Evolutionary conservation across 2,113 vertebrate genomes (phyloP).

Genomic region (Ictalurus punctatus): DNA sequence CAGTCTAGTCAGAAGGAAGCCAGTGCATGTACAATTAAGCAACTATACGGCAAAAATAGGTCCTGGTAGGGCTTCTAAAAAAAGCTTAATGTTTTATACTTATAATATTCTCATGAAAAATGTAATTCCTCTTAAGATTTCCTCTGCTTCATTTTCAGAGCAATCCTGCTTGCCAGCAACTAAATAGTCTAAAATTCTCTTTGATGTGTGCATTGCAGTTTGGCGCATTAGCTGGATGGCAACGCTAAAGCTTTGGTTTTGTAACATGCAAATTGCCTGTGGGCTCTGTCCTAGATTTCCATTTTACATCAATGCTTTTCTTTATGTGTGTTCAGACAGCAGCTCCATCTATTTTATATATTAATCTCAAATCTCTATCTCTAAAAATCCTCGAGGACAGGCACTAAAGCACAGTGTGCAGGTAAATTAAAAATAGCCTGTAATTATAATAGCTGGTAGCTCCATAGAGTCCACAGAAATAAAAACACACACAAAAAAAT

Average conservation of each 20-base stretch:
- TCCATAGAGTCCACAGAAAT: background rate
- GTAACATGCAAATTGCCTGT: constrained; percentile 28
- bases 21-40: constrained; percentile 65
- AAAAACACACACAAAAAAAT: background rate
- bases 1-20: constrained; percentile 69
- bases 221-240: constrained; percentile 5
- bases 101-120: constrained; percentile 50
- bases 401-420: background rate
- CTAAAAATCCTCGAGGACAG: background rate
- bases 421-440: background rate
- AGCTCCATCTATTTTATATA: background rate
- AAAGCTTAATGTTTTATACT: constrained; percentile 34
- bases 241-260: constrained; percentile 16
- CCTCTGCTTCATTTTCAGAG: background rate
- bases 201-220: constrained; percentile 39
- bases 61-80: constrained; percentile 69
- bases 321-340: background rate
- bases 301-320: constrained; percentile 2
- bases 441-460: background rate
- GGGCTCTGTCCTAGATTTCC: constrained; percentile 35
- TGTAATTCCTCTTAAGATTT: constrained; percentile 42
- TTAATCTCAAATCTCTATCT: background rate
- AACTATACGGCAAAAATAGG: constrained; percentile 65
- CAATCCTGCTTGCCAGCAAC: background rate
- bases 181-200: constrained; percentile 31